A percentile compares a stretch with the other conserved stretches of the same genome.
Evolutionary conservation across 2,888 invertebrate species (phyloP).

Genomic region (Liodrosophila aerea): DNA sequence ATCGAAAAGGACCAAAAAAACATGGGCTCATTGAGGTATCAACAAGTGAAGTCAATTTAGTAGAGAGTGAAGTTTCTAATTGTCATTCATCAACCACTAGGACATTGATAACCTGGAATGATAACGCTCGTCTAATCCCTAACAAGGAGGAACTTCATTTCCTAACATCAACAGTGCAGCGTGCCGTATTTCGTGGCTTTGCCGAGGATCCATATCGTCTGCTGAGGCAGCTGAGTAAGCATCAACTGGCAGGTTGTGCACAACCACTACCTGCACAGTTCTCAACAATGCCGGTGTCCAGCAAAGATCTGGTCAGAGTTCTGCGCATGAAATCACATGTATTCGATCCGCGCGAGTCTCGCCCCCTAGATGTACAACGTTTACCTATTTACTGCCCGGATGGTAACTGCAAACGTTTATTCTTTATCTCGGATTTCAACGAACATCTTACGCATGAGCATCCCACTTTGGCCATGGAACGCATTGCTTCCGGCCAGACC

Average conservation of each 20-base stretch:
- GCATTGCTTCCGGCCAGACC: slow-evolving; percentile 61
- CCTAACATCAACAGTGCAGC: slow-evolving; percentile 38
- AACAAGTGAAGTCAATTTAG: no score
- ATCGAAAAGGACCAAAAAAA: background rate
- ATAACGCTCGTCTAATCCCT: no score
- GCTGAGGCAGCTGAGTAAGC: background rate
- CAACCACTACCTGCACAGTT: slow-evolving; percentile 54
- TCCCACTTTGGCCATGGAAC: slow-evolving; percentile 69
- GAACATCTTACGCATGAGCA: slow-evolving; percentile 76
- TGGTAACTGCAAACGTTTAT: slow-evolving; percentile 59
- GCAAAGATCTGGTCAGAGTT: slow-evolving; percentile 27
- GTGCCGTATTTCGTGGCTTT: slow-evolving; percentile 32
- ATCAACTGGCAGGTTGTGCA: background rate
- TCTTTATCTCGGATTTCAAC: slow-evolving; percentile 77
- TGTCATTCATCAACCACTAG: no score
- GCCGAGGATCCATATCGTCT: slow-evolving; percentile 21
- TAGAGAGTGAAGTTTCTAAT: no score
- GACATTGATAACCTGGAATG: no score
- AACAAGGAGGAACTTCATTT: slow-evolving; percentile 4
- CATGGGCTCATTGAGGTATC: background rate
- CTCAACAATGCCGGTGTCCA: slow-evolving; percentile 41
- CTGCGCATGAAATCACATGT: slow-evolving; percentile 21
- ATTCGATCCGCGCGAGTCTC: slow-evolving; percentile 18
- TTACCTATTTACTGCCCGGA: slow-evolving; percentile 75
- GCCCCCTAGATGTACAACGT: slow-evolving; percentile 56